phyloP scores from a whole-genome alignment of 2,113 vertebrate genomes.

The Nothobranchius kuhntae region DNA sequence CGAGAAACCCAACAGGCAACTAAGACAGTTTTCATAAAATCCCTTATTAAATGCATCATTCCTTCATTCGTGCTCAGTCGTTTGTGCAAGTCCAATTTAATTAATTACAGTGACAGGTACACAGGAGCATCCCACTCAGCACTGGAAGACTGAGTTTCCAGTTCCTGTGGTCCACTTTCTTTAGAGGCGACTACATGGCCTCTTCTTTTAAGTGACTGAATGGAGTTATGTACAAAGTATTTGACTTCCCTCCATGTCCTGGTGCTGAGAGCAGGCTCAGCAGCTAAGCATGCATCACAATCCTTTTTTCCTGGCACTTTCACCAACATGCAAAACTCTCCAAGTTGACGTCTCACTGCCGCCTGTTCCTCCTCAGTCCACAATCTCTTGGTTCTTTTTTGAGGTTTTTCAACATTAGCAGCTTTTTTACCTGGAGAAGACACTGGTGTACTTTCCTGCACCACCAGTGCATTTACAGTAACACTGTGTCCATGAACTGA shows the following conservation, averaged over 20 bases:
- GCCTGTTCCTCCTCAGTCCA: slow-evolving; percentile 71
- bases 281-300: slow-evolving; percentile 71
- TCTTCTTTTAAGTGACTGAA: slow-evolving; percentile 68
- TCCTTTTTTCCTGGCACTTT: slow-evolving; percentile 76
- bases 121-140: slow-evolving; percentile 70
- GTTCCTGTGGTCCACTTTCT: slow-evolving; percentile 37
- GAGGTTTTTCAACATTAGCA: slow-evolving; percentile 37
- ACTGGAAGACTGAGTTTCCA: slow-evolving; percentile 42
- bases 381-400: slow-evolving; percentile 65
- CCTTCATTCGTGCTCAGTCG: not conserved
- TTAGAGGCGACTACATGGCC: slow-evolving; percentile 35
- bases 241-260: slow-evolving; percentile 75
- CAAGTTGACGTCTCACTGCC: slow-evolving; percentile 66
- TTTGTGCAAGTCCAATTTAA: slow-evolving; percentile 22
- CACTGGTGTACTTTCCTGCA: slow-evolving; percentile 1
- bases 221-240: slow-evolving; percentile 74
- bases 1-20: not conserved
- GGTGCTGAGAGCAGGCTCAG: slow-evolving; percentile 65
- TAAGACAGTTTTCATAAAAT: not conserved
- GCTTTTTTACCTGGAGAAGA: slow-evolving; percentile 11
- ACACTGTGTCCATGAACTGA: slow-evolving; percentile 38
- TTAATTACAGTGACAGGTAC: slow-evolving; percentile 70
- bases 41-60: not conserved
- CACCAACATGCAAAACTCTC: slow-evolving; percentile 63
- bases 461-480: slow-evolving; percentile 15